Percentiles rank a stretch among this genome's conserved stretches.
phyloP scores from a whole-genome alignment of 37 sponge, comb jelly and placozoan species.

The Agelas oroides region DNA sequence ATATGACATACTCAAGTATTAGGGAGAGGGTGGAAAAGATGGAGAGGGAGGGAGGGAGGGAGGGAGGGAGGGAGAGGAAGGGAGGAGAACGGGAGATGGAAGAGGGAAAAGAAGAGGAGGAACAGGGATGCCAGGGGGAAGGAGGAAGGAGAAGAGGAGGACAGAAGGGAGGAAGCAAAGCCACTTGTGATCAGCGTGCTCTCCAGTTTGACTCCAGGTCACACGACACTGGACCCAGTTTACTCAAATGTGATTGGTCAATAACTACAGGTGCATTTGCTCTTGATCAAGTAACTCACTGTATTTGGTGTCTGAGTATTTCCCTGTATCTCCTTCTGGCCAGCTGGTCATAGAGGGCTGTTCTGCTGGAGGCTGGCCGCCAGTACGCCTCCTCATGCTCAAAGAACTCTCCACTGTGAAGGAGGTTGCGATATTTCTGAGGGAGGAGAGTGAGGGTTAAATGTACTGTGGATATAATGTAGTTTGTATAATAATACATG shows the following conservation, averaged over 20 bases:
- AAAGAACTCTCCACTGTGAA: neutral
- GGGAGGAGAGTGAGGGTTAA: no score
- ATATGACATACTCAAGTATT: no score
- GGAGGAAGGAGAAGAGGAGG: neutral
- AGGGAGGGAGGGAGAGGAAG: neutral
- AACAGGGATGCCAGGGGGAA: neutral
- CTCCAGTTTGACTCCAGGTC: no score
- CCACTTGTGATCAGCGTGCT: neutral
- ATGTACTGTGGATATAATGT: no score
- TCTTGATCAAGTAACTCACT: no score
- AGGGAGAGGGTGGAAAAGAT: no score
- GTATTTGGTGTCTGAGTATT: constrained; percentile 38
- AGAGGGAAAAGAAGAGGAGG: neutral
- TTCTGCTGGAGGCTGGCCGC: constrained; percentile 61
- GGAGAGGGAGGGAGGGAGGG: constrained; percentile 6
- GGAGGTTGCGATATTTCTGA: no score
- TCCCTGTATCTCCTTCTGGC: constrained; percentile 64
- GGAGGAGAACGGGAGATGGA: neutral
- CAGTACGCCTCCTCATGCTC: constrained; percentile 42
- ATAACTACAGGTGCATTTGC: no score
- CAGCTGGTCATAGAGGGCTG: constrained; percentile 67
- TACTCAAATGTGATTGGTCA: no score
- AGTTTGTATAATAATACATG: no score
- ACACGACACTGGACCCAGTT: no score
- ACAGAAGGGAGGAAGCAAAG: neutral